Conservation (phyloP, 1,140 invertebrate species). For the Trachymyrmex cornetzi region DNA sequence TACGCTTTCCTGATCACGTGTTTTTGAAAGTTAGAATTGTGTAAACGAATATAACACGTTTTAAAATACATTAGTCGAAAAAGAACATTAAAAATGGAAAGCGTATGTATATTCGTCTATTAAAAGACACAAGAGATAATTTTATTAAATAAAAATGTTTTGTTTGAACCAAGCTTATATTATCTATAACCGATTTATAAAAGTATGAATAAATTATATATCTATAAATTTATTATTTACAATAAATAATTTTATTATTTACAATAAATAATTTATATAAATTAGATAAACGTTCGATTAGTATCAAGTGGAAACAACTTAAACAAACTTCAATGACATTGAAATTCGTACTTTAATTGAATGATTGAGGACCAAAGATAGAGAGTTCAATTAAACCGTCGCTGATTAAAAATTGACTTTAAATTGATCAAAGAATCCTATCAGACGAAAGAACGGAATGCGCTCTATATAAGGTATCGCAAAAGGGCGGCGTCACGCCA, state of each 20-base stretch:
- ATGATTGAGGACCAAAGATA: neutral
- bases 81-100: neutral
- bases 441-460: constrained; percentile 13
- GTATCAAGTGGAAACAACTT: neutral
- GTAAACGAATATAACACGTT: neutral
- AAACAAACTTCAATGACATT: neutral
- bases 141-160: constrained; percentile 1
- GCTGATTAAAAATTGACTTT: constrained; percentile 35
- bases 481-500: constrained; percentile 28
- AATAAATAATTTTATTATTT: neutral
- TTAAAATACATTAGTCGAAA: neutral
- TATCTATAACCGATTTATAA: neutral
- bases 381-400: neutral
- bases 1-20: neutral
- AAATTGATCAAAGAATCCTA: constrained; percentile 26
- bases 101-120: neutral
- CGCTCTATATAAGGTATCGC: constrained; percentile 14
- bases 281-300: neutral
- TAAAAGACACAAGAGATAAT: neutral
- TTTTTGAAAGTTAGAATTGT: neutral
- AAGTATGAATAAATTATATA: neutral
- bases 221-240: neutral
- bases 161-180: neutral
- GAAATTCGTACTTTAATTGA: constrained; percentile 21
- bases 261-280: neutral